These are phyloP conservation scores for Trissonchulus sp. DNA, from an alignment of 2,888 invertebrate species.

Conservation along the genomic window DNA sequence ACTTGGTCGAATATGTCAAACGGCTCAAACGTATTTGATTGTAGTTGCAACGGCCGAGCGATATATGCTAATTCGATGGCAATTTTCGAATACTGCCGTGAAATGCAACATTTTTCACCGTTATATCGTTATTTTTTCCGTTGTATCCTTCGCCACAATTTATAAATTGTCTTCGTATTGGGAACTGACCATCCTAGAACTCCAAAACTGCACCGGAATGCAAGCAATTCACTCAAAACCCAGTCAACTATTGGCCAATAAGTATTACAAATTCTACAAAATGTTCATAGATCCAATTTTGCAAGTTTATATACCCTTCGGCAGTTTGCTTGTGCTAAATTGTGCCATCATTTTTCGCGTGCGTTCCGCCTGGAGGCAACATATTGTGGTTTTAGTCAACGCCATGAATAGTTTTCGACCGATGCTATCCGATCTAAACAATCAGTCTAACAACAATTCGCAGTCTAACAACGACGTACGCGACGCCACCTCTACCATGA, in stretches of 20 bases:
- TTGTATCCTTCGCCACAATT: neutral
- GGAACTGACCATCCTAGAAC: neutral
- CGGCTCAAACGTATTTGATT: constrained; percentile 41
- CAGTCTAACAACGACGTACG: neutral
- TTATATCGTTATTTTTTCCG: neutral
- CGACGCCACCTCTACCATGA: constrained; percentile 39
- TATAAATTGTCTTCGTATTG: constrained; percentile 15
- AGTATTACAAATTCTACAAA: constrained; percentile 15
- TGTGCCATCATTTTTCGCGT: constrained; percentile 34
- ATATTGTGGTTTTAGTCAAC: neutral
- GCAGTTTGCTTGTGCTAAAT: constrained; percentile 40
- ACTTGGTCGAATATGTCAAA: constrained; percentile 38
- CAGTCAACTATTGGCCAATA: neutral
- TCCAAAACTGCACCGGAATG: constrained; percentile 19
- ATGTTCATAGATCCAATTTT: constrained; percentile 33
- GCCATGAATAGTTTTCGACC: neutral
- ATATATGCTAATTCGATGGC: constrained; percentile 32
- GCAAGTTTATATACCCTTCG: constrained; percentile 42
- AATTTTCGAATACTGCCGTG: neutral
- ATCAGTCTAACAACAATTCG: neutral
- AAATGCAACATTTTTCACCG: neutral
- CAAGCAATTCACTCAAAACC: neutral
- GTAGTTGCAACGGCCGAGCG: constrained; percentile 44
- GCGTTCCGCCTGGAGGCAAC: neutral
- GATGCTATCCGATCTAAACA: neutral